Evolutionary conservation across 2,888 invertebrate species (phyloP).

Genomic region (Diarsia rubi): DNA sequence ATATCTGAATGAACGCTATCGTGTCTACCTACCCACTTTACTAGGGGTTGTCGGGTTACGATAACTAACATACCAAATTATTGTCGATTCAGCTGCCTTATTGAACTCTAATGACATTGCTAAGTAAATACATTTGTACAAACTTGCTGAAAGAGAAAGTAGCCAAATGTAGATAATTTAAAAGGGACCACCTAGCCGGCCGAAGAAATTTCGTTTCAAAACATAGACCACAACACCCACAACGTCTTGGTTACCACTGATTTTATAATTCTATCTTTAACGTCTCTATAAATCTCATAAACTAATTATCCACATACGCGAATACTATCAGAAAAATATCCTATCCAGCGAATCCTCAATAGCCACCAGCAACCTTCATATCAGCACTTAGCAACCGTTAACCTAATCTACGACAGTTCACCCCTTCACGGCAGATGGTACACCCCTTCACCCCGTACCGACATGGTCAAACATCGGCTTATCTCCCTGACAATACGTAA

Average conservation of each 20-base stretch:
- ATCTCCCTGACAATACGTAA: conserved; percentile 16
- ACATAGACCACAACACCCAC: no score
- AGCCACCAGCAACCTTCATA: neutral
- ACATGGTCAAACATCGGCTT: conserved; percentile 25
- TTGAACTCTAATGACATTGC: conserved; percentile 17
- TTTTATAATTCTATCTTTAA: neutral
- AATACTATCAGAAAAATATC: neutral
- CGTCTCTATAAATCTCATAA: neutral
- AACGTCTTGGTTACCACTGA: no score
- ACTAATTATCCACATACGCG: no score
- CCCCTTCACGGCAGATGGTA: conserved; percentile 42
- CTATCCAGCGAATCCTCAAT: neutral
- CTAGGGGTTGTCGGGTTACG: conserved; percentile 19
- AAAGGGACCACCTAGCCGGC: neutral
- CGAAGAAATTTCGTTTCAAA: no score
- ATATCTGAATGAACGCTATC: conserved; percentile 19
- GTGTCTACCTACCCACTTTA: conserved; percentile 14
- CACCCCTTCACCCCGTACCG: conserved; percentile 3
- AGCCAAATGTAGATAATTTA: neutral
- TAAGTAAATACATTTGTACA: neutral
- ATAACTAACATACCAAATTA: conserved; percentile 34
- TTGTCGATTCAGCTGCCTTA: conserved; percentile 19
- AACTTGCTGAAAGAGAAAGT: neutral
- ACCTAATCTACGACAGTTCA: conserved; percentile 35
- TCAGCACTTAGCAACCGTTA: conserved; percentile 39